Base-by-base conservation (phyloP, 2,797 vertebrate genomes). In the Myotis vivesi region DNA sequence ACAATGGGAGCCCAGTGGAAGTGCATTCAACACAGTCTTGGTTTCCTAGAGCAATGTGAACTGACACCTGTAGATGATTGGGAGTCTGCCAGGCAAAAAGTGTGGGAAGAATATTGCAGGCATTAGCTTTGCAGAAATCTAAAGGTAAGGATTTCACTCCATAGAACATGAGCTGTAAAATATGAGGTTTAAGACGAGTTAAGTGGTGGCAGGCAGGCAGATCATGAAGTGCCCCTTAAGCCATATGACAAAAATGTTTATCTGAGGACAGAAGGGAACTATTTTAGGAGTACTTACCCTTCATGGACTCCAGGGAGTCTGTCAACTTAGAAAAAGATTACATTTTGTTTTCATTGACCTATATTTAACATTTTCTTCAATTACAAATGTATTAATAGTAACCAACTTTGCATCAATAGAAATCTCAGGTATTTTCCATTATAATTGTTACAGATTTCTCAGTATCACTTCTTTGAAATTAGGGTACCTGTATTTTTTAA, bases 341-440 rank as follows among this genome's bases (percentile, higher is more conserved):
- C 36, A 57, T 66, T 89, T 90, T 94, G 66, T 80, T 88, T 87
- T 41, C 46, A 76, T 6, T 87, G 41, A 68, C 66, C 59, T 92
- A 0, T 41, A 91, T 36, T 89, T 79, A 57, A 73, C 36, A 12
- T 87, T 91, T 46, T 91, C 55, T 89, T 92, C 11, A 38, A 44
- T 82, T 86, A 71, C 12, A 20, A 94, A 33, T 66, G 5, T 59
- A 36, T 69, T 83, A 62, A 73, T 1, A 36, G 53, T 33, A 90
- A 44, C 46, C 38, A 13, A 59, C 41, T 85, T 51, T 92, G 15
- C 69, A 53, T 92, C 17, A 53, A 19, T 66, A 75, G 33, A 36
- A 41, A 23, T 79, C 36, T 93, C 33, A 73, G 64, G 6, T 75
- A 72, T 57, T 77, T 86, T 82, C 75, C 62, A 3, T 71, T 79